phyloP scores from a whole-genome alignment of 2,113 vertebrate species.

The Ceyx margarethae region DNA sequence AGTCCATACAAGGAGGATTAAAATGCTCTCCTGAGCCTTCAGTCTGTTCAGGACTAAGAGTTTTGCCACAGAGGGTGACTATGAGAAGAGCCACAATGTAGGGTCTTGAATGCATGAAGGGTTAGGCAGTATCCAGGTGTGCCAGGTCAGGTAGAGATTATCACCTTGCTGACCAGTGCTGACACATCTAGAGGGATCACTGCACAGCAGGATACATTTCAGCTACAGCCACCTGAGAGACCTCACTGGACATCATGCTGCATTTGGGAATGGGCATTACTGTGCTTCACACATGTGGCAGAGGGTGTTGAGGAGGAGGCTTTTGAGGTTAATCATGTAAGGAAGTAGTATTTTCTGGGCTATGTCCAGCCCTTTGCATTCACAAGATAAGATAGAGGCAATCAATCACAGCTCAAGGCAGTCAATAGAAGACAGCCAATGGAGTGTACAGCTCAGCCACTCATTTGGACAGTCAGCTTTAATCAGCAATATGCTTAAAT shows the following conservation, averaged over 20 bases:
- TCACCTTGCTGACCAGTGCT: not conserved
- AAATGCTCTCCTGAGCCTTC: not conserved
- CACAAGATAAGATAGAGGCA: not conserved
- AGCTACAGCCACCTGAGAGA: not conserved
- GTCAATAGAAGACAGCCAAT: not conserved
- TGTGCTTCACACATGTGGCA: fast-evolving
- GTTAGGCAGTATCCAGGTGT: fast-evolving
- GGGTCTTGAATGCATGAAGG: not conserved
- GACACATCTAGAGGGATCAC: fast-evolving
- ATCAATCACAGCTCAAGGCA: not conserved
- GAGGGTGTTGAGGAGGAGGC: not conserved
- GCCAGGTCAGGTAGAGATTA: not conserved
- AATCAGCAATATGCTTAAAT: not conserved
- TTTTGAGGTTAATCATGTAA: not conserved
- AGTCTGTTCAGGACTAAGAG: not conserved
- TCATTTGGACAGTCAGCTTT: not conserved
- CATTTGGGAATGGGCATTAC: fast-evolving
- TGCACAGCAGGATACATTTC: not conserved
- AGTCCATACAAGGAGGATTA: too few species aligned
- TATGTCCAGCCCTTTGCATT: not conserved
- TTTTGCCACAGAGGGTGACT: not conserved
- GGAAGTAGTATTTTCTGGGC: not conserved
- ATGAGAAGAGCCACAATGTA: fast-evolving
- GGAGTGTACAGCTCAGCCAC: not conserved
- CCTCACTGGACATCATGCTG: fast-evolving